Conservation (phyloP, 2,113 vertebrate species). For the Chrysemys picta region DNA sequence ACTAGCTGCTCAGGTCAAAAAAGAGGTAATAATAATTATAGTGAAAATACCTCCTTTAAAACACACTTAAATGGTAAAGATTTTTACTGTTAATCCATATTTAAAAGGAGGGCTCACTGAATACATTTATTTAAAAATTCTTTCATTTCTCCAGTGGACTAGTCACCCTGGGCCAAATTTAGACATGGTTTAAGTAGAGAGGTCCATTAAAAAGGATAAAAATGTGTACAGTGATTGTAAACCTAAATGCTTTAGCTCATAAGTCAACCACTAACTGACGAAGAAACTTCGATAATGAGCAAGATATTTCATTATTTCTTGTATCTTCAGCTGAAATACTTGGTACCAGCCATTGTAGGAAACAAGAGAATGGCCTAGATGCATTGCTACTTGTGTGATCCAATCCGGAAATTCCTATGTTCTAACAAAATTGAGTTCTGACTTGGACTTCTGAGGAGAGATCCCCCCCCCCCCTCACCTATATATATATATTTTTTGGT, state of each 20-base stretch:
- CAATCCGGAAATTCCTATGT: neutral
- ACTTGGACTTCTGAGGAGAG: neutral
- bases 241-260: neutral
- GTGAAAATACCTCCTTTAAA: neutral
- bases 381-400: neutral
- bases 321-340: neutral
- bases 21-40: neutral
- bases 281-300: neutral
- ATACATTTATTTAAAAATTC: neutral
- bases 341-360: neutral
- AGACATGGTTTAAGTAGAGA: neutral
- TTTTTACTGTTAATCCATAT: neutral
- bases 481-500: neutral
- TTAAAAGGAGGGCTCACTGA: neutral
- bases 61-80: neutral
- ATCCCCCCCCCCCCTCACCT: rapidly evolving
- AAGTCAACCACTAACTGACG: neutral
- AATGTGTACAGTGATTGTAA: neutral
- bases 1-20: neutral
- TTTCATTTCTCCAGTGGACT: neutral
- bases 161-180: neutral
- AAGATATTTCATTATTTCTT: neutral
- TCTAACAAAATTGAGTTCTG: neutral
- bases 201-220: neutral
- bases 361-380: neutral